A percentile compares a stretch with the other conserved stretches of the same genome.
These are phyloP conservation scores for Pitta sordida DNA, from an alignment of 2,113 vertebrate genomes.

Conservation along the genomic window DNA sequence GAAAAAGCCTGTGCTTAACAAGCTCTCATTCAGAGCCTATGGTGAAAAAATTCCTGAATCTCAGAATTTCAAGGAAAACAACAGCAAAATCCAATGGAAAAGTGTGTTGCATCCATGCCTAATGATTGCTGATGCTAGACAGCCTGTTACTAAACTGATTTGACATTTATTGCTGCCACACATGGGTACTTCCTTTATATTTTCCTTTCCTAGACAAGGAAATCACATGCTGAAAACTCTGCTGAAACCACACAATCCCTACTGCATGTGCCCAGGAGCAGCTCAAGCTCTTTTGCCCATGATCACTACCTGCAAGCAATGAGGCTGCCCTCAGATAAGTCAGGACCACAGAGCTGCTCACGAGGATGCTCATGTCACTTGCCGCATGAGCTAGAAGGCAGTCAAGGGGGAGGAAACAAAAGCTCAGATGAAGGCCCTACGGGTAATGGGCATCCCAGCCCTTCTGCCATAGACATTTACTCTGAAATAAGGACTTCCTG, in stretches of 20 bases:
- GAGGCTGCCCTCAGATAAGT: neutral
- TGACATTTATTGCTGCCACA: neutral
- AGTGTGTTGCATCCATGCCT: neutral
- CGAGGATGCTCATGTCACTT: neutral
- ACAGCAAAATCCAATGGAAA: neutral
- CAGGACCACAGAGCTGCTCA: neutral
- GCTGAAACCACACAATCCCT: neutral
- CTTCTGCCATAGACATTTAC: neutral
- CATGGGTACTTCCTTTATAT: neutral
- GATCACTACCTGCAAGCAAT: fast-evolving
- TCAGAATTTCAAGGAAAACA: neutral
- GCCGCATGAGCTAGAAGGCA: neutral
- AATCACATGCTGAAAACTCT: neutral
- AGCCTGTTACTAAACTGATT: neutral
- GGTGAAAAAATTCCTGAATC: neutral
- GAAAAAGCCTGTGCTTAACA: neutral
- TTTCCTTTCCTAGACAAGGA: neutral
- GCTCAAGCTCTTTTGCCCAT: neutral
- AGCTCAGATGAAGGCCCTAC: neutral
- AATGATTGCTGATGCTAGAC: neutral
- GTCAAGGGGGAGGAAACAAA: neutral
- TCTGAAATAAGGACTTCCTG: neutral
- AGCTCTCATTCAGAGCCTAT: neutral
- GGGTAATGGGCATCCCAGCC: neutral
- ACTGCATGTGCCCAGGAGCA: neutral